These are phyloP conservation scores for Brotula barbata DNA, from an alignment of 2,797 vertebrate species.

Conservation along the genomic window DNA sequence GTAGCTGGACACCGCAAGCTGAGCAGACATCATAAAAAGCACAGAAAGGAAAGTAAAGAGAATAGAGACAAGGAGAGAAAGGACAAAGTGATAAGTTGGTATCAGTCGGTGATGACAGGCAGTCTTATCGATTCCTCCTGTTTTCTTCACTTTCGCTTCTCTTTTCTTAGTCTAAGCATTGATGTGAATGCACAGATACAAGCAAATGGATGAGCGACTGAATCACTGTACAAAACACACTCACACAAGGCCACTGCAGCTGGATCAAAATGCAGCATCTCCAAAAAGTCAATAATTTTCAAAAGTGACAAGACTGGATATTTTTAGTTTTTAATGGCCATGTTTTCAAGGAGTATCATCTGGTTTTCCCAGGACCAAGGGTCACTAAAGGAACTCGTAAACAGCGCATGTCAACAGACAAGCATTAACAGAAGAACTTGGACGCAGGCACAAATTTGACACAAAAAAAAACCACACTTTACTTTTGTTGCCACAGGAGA, in stretches of 20 bases:
- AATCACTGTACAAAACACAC: conserved; percentile 13
- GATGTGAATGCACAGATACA: conserved; percentile 18
- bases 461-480: conserved; percentile 6
- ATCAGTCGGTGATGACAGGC: conserved; percentile 15
- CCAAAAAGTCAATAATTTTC: conserved; percentile 10
- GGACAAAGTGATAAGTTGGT: conserved; percentile 9
- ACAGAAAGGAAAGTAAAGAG: conserved; percentile 9
- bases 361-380: conserved; percentile 14
- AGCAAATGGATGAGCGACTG: background rate
- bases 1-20: conserved; percentile 40
- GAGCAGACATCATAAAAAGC: conserved; percentile 14
- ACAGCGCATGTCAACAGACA: conserved; percentile 16
- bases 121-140: background rate
- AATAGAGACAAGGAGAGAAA: conserved; percentile 6
- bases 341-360: background rate
- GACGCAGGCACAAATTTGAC: conserved; percentile 20
- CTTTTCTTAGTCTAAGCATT: conserved; percentile 23
- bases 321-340: conserved; percentile 5
- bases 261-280: conserved; percentile 13
- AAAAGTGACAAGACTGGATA: conserved; percentile 8
- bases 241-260: conserved; percentile 1
- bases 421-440: conserved; percentile 17
- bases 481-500: background rate
- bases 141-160: background rate
- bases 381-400: background rate